Evolutionary conservation across 1,140 invertebrate species (phyloP), one percentile per base, ranked within the genome.

Genomic region (Zeugodacus cucurbitae): DNA sequence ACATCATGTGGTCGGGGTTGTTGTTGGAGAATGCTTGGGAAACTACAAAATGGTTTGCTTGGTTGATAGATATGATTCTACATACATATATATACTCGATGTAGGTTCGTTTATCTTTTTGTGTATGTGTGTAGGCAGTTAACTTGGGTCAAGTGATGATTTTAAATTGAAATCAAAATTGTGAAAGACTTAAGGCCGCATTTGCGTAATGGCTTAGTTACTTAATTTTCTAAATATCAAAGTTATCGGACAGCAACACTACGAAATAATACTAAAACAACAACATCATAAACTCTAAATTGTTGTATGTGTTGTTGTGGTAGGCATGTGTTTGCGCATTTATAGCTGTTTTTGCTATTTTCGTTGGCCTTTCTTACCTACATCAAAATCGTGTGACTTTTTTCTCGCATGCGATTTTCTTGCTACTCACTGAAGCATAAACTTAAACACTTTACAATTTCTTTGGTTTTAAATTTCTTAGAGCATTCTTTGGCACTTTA

Each of bases 361-460:
- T 10, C 3, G 22, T 48, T 48, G 48, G 22, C 20, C 44, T 82
- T 82, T 26, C 32, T 37, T 32, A 34, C 64, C 41, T 7, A 48
- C 74, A 82, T 82, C 74, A 82, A 54, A 48, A 82, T 4, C 20
- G n/a, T 20, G 29, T 26, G n/a, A 82, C n/a, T 82, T 48, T 48
- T 48, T 26, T 26, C 2, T 82, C n/a, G n/a, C 41, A 48, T 29
- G 3, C n/a, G 26, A 48, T 3, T 44, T 82, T 54, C n/a, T 26
- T 82, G 41, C 48, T 82, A 8, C 34, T n/a, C 17, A 29, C 17
- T 82, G n/a, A 10, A 11, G 22, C 74, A 22, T 29, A 48, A 82
- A 48, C 41, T 82, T 44, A 82, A 82, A 34, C 11, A 82, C 74
- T 82, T 48, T 54, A 20, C 48, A 82, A 82, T 48, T 82, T 82